Conservation (phyloP, 2,888 invertebrate genomes). For the Pheosia tremula region DNA sequence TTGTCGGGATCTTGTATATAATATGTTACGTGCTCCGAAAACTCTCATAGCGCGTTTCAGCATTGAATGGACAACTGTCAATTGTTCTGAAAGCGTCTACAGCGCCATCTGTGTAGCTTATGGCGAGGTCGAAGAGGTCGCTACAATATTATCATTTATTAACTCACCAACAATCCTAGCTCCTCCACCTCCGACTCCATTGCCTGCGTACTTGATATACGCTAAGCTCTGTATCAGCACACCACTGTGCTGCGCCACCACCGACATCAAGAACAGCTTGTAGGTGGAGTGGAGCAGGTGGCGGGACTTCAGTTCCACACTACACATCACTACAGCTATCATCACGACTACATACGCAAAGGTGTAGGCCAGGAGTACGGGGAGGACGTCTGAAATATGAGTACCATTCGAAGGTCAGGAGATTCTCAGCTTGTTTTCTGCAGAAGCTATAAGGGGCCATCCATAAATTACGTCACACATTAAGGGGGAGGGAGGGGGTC, state of each 20-base stretch:
- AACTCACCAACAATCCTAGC: conserved; percentile 77
- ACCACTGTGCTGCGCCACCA: conserved; percentile 88
- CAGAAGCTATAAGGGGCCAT: no score
- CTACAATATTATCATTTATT: background rate
- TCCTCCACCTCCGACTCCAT: conserved; percentile 86
- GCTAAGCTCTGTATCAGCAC: conserved; percentile 88
- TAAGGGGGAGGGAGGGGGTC: no score
- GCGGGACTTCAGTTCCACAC: conserved; percentile 90
- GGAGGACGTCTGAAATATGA: conserved; percentile 90
- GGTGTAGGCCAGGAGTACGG: conserved; percentile 90
- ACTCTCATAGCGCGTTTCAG: no score
- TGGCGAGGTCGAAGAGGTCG: no score
- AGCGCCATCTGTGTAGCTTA: no score
- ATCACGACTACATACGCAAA: conserved; percentile 89
- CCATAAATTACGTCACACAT: no score
- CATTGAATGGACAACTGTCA: no score
- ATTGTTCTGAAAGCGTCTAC: no score
- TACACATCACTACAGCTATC: conserved; percentile 89
- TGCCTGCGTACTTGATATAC: conserved; percentile 90
- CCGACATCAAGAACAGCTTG: conserved; percentile 91
- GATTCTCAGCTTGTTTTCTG: no score
- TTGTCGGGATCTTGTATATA: no score
- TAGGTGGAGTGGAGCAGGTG: conserved; percentile 95
- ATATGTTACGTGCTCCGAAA: no score
- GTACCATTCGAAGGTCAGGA: no score